phyloP scores from a whole-genome alignment of 2,888 invertebrate species.

The Hemistola chrysoprasaria region DNA sequence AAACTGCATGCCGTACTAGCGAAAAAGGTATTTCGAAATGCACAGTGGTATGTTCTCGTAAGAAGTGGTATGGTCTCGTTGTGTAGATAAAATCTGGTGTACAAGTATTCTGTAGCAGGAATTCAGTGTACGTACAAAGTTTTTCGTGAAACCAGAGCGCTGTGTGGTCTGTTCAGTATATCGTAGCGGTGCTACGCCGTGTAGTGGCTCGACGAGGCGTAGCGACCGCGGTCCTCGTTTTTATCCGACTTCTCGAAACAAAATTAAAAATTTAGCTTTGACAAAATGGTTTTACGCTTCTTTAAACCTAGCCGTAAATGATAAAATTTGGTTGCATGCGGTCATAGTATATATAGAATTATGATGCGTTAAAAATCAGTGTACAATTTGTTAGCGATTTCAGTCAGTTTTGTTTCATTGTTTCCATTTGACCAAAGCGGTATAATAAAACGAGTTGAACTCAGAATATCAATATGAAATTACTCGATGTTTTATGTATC shows the following conservation, averaged over 20 bases:
- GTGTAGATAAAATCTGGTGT: constrained; percentile 3
- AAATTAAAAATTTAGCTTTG: constrained; percentile 37
- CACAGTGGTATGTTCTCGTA: too few species aligned
- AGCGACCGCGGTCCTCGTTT: constrained; percentile 29
- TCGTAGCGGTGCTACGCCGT: constrained; percentile 26
- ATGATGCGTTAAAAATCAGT: too few species aligned
- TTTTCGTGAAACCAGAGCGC: constrained; percentile 30
- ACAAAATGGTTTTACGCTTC: constrained; percentile 20
- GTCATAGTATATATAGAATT: too few species aligned
- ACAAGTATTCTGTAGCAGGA: constrained; percentile 5
- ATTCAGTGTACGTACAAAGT: constrained; percentile 21
- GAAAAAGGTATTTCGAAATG: not conserved
- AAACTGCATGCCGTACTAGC: too few species aligned
- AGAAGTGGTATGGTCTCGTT: too few species aligned
- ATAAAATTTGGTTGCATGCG: too few species aligned
- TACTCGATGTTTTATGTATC: too few species aligned
- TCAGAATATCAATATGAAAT: not conserved
- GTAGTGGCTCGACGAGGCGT: too few species aligned
- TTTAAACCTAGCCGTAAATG: constrained; percentile 2
- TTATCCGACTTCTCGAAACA: constrained; percentile 26
- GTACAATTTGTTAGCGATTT: too few species aligned
- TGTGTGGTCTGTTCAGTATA: constrained; percentile 28
- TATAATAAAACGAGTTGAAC: too few species aligned
- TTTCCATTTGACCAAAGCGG: too few species aligned
- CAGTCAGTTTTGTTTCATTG: too few species aligned